phyloP scores from a whole-genome alignment of 2,888 invertebrate genomes.

The Apodemia duryi region DNA sequence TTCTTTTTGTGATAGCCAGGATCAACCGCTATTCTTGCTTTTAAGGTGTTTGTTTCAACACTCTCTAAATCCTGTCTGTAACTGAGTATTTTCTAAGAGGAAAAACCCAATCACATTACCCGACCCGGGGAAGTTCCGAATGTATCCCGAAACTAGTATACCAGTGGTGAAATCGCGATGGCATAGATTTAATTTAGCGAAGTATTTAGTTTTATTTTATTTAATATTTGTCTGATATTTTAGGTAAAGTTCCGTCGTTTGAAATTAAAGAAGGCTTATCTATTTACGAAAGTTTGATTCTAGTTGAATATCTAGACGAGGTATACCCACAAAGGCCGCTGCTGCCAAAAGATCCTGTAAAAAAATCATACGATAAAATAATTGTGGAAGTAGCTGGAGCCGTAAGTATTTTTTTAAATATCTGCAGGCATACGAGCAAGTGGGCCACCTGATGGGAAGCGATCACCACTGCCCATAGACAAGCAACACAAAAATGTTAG shows the following conservation, averaged over 20 bases:
- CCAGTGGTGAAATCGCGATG: too few relatives aligned
- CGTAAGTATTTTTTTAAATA: slow-evolving; percentile 40
- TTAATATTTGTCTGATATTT: slow-evolving; percentile 60
- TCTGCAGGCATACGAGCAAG: background rate
- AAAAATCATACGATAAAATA: slow-evolving; percentile 85
- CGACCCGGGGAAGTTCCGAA: too few relatives aligned
- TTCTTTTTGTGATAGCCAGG: too few relatives aligned
- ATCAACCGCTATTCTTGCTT: too few relatives aligned
- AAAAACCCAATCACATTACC: too few relatives aligned
- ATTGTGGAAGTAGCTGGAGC: slow-evolving; percentile 74
- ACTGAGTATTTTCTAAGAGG: too few relatives aligned
- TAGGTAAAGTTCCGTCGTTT: slow-evolving; percentile 86
- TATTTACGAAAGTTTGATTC: slow-evolving; percentile 87
- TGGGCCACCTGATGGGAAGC: background rate
- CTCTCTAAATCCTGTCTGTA: too few relatives aligned
- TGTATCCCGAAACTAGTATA: too few relatives aligned
- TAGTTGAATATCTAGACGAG: slow-evolving; percentile 90
- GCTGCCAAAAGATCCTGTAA: slow-evolving; percentile 82
- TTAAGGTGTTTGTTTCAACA: too few relatives aligned
- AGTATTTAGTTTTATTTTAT: slow-evolving; percentile 83
- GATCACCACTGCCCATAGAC: too few relatives aligned
- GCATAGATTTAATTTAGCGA: too few relatives aligned
- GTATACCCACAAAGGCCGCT: slow-evolving; percentile 83
- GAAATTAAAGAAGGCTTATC: slow-evolving; percentile 82
- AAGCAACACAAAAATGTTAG: too few relatives aligned